A percentile compares a stretch with the other conserved stretches of the same genome.
Conservation (phyloP, 1,140 invertebrate genomes). For the Venturia canescens region DNA sequence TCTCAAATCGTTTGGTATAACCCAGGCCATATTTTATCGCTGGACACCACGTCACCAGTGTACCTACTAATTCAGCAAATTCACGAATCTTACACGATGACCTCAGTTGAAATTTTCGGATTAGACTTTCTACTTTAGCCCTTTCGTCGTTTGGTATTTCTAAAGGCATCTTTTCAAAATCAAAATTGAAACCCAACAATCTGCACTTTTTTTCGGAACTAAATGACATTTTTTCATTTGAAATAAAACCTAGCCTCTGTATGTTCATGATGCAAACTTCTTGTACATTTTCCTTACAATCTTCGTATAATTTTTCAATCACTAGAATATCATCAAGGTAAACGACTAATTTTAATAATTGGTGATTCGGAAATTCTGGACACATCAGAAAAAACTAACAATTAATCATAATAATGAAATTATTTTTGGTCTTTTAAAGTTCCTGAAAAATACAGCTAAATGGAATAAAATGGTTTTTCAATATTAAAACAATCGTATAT, state of each 20-base stretch:
- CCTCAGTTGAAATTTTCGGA: conserved; percentile 6
- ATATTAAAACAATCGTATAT: too few species aligned
- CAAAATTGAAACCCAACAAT: conserved; percentile 60
- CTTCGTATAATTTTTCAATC: conserved; percentile 17
- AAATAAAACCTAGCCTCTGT: conserved; percentile 56
- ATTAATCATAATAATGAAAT: too few species aligned
- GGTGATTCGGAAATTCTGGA: too few species aligned
- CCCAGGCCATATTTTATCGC: conserved; percentile 55
- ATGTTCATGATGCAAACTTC: conserved; percentile 39
- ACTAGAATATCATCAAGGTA: conserved; percentile 55
- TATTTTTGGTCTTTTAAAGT: too few species aligned
- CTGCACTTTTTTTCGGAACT: conserved; percentile 36
- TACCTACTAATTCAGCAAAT: conserved; percentile 55
- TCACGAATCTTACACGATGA: conserved; percentile 53
- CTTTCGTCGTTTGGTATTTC: conserved; percentile 50
- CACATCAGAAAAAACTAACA: too few species aligned
- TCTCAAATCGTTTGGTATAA: conserved; percentile 55
- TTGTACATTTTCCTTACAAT: conserved; percentile 44
- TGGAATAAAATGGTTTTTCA: too few species aligned
- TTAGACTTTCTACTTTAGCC: conserved; percentile 14
- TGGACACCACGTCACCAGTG: conserved; percentile 51
- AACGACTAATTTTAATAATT: too few species aligned
- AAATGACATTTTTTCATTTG: conserved; percentile 55
- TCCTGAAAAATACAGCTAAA: too few species aligned
- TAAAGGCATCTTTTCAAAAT: conserved; percentile 52